Evolutionary conservation across 2,113 vertebrate species (phyloP).

Genomic region (Carollia perspicillata): DNA sequence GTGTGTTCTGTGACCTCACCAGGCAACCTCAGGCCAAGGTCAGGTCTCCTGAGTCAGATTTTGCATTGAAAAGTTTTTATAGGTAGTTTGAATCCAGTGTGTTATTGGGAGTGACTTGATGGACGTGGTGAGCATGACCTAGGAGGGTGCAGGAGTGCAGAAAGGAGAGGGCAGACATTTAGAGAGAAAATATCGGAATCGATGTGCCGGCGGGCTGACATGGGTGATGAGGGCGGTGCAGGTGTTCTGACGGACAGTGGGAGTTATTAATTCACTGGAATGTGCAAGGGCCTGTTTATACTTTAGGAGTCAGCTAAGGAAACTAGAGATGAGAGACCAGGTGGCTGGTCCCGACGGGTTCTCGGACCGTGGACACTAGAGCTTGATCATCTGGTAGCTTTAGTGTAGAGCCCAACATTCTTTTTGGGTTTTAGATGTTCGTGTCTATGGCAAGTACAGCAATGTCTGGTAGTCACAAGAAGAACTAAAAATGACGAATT

Average conservation of each 20-base stretch:
- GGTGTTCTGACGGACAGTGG: neutral
- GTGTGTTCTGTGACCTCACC: neutral
- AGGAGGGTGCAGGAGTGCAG: neutral
- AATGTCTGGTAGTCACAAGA: neutral
- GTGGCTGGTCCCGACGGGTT: neutral
- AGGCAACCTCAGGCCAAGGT: neutral
- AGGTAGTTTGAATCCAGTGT: neutral
- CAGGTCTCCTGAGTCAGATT: neutral
- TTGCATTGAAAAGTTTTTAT: neutral
- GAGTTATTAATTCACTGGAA: neutral
- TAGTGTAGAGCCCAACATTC: neutral
- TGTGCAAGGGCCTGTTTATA: neutral
- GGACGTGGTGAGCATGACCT: neutral
- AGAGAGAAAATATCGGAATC: neutral
- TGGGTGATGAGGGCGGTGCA: neutral
- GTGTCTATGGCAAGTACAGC: neutral
- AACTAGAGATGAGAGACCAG: neutral
- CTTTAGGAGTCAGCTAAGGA: neutral
- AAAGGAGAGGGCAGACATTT: neutral
- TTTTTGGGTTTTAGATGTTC: neutral
- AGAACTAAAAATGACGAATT: neutral
- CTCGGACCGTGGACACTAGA: neutral
- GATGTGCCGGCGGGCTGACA: neutral
- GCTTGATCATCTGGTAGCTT: neutral
- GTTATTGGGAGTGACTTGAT: neutral